Evolutionary conservation across 2,888 invertebrate species (phyloP).

Genomic region (Ochropacha duplaris): DNA sequence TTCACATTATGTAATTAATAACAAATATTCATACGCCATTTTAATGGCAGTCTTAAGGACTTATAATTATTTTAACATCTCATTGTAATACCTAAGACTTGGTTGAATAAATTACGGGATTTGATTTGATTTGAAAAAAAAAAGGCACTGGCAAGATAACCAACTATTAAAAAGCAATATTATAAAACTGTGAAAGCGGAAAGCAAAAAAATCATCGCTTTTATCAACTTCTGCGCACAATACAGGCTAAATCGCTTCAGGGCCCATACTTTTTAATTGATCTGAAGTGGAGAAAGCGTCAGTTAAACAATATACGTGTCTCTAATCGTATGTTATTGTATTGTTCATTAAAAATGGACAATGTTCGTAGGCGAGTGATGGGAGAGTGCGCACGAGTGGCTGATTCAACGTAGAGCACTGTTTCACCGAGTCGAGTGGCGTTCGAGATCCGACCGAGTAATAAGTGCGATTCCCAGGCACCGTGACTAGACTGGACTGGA

Average conservation of each 20-base stretch:
- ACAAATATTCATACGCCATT: no score
- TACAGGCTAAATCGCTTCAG: not conserved
- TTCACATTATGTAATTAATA: no score
- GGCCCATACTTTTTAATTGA: not conserved
- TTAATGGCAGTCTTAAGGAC: no score
- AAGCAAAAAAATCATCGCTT: no score
- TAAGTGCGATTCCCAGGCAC: conserved; percentile 66
- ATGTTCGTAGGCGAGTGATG: conserved; percentile 22
- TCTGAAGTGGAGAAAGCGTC: not conserved
- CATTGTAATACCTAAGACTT: no score
- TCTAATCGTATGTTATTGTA: conserved; percentile 24
- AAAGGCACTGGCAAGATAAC: no score
- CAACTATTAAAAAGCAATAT: no score
- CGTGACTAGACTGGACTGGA: conserved; percentile 61
- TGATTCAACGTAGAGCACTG: conserved; percentile 64
- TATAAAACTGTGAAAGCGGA: no score
- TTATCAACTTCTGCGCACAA: no score
- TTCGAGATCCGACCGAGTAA: conserved; percentile 44
- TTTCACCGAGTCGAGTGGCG: conserved; percentile 52
- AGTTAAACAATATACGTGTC: not conserved
- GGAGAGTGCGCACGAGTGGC: conserved; percentile 42
- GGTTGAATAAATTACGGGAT: no score
- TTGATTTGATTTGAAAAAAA: no score
- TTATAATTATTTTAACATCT: no score
- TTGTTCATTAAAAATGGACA: conserved; percentile 68